Conservation (phyloP, 2,888 invertebrate genomes). For the Drosophila tripunctata region DNA sequence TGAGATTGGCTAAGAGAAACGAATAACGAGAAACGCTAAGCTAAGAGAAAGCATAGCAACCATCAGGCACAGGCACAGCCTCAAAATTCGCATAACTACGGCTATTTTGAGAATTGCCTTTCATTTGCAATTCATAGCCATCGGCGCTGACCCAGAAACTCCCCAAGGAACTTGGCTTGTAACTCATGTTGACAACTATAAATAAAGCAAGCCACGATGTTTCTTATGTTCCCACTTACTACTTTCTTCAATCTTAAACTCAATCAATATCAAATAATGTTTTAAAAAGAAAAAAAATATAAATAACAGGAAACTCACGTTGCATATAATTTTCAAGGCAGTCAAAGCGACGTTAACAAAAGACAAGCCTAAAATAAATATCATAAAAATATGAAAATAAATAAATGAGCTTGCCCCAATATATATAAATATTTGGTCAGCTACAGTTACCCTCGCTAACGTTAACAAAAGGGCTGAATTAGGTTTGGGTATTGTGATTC, state of each 20-base stretch:
- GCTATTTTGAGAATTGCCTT: constrained; percentile 62
- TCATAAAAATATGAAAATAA: constrained; percentile 73
- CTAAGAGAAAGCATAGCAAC: constrained; percentile 5
- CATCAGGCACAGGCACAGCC: constrained; percentile 30
- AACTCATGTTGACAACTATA: constrained; percentile 64
- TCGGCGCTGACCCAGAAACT: constrained; percentile 63
- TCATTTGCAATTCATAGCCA: constrained; percentile 64
- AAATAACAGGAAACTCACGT: no score
- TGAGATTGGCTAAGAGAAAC: constrained; percentile 64
- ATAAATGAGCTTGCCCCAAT: constrained; percentile 55
- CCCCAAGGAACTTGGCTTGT: constrained; percentile 54
- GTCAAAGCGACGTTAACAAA: constrained; percentile 30
- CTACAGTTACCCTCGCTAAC: constrained; percentile 59
- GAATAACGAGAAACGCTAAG: no score
- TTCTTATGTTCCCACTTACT: constrained; percentile 38
- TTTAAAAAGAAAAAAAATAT: no score
- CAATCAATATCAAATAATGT: constrained; percentile 14
- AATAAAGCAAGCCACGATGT: constrained; percentile 42
- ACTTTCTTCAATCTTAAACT: constrained; percentile 23
- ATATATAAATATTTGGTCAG: constrained; percentile 73
- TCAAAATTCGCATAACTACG: constrained; percentile 59
- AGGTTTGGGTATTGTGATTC: constrained; percentile 5
- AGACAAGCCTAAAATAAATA: constrained; percentile 61
- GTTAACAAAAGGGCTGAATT: constrained; percentile 64
- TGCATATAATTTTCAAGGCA: constrained; percentile 22